These are phyloP conservation scores for Phataginus tricuspis DNA, from an alignment of 2,797 vertebrate species.

Conservation along the genomic window DNA sequence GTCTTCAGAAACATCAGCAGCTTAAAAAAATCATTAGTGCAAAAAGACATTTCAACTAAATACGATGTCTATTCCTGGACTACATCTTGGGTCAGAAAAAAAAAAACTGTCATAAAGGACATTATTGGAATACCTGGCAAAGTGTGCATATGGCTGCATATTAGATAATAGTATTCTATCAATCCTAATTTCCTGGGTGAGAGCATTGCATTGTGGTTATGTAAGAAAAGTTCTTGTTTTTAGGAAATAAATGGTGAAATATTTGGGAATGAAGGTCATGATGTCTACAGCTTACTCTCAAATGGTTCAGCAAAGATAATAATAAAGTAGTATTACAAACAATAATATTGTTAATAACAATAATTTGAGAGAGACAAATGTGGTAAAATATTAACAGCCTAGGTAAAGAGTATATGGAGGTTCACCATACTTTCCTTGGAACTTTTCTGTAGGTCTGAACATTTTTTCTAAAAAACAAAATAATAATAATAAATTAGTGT, in stretches of 20 bases:
- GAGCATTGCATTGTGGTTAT: constrained; percentile 12
- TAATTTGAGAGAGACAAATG: constrained; percentile 20
- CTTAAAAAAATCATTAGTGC: constrained; percentile 34
- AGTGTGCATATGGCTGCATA: background rate
- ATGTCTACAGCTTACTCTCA: background rate
- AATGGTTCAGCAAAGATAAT: constrained; percentile 28
- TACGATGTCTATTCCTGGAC: constrained; percentile 18
- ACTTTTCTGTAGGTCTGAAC: constrained; percentile 25
- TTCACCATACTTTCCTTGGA: background rate
- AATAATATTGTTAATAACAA: constrained; percentile 4
- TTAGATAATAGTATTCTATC: constrained; percentile 40
- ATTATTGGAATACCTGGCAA: constrained; percentile 6
- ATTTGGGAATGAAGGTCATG: background rate
- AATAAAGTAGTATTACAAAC: constrained; percentile 37
- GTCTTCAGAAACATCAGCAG: constrained; percentile 25
- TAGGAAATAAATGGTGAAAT: constrained; percentile 43
- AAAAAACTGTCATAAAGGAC: background rate
- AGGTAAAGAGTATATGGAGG: background rate
- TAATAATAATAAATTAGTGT: background rate
- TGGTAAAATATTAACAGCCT: background rate
- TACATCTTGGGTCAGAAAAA: background rate
- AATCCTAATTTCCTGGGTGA: constrained; percentile 49
- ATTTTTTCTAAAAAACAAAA: background rate
- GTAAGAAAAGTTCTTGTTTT: constrained; percentile 52
- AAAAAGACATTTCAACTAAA: constrained; percentile 51